A percentile compares a stretch with the other conserved stretches of the same genome.
Conservation (phyloP, 2,113 vertebrate genomes). For the Aspidoscelis tigris region DNA sequence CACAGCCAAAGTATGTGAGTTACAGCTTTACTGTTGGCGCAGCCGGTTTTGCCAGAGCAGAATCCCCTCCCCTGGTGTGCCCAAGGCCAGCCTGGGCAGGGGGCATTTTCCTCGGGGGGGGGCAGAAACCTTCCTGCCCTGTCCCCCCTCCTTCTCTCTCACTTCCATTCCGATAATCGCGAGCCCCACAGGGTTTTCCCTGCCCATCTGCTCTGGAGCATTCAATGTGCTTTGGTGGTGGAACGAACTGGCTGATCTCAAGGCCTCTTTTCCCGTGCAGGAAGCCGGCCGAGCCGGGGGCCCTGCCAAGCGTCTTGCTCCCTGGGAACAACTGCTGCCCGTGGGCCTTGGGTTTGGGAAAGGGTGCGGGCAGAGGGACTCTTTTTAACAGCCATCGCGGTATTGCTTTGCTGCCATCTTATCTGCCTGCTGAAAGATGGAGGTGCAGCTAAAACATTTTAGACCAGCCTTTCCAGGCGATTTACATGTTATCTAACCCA, state of each 20-base stretch:
- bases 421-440: conserved; percentile 77
- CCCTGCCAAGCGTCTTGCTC: not conserved
- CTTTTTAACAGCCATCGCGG: conserved; percentile 22
- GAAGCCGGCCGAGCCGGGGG: not conserved
- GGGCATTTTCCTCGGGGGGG: not conserved
- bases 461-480: conserved; percentile 72
- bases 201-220: not conserved
- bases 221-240: not conserved
- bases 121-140: too few species aligned
- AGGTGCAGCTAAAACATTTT: conserved; percentile 75
- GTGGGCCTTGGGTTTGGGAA: fast-evolving
- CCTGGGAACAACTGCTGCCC: not conserved
- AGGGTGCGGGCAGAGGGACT: conserved; percentile 27
- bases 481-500: conserved; percentile 80
- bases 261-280: not conserved
- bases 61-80: too few species aligned
- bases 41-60: too few species aligned
- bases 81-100: not conserved
- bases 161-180: not conserved
- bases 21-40: too few species aligned
- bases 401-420: conserved; percentile 79
- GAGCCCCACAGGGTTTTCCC: not conserved
- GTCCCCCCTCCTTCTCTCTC: not conserved
- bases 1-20: too few species aligned
- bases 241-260: not conserved